Percentiles rank a stretch among this genome's conserved stretches.
These are phyloP conservation scores for Bombyx mori DNA, from an alignment of 1,140 invertebrate genomes.

Conservation along the genomic window DNA sequence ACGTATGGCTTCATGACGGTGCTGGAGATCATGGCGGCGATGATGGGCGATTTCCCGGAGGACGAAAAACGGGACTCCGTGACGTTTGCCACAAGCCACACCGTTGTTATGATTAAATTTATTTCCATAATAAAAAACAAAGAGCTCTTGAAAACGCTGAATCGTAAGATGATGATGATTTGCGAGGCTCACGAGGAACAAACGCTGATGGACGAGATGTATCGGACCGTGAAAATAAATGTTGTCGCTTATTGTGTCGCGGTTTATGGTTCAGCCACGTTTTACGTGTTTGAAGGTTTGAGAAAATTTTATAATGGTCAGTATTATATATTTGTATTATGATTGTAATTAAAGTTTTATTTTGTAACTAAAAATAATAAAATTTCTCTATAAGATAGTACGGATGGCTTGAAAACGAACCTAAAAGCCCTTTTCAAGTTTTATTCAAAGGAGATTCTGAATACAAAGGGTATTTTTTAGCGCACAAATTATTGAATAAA, in stretches of 20 bases:
- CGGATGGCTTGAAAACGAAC: no score
- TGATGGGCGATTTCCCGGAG: slow-evolving; percentile 41
- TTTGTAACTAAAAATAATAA: no score
- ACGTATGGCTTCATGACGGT: slow-evolving; percentile 42
- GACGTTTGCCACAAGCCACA: slow-evolving; percentile 48
- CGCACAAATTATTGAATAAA: no score
- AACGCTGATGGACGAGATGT: slow-evolving; percentile 36
- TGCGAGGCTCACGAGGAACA: slow-evolving; percentile 38
- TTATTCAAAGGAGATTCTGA: no score
- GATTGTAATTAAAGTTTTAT: no score
- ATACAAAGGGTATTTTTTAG: no score
- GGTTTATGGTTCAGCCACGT: slow-evolving; percentile 37
- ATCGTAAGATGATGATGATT: slow-evolving; percentile 35
- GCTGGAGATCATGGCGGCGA: slow-evolving; percentile 45
- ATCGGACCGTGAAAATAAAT: slow-evolving; percentile 49
- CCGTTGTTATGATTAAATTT: slow-evolving; percentile 52
- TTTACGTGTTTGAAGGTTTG: slow-evolving; percentile 45
- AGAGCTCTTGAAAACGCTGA: slow-evolving; percentile 32
- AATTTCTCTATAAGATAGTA: no score
- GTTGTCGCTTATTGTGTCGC: slow-evolving; percentile 34
- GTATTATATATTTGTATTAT: slow-evolving; percentile 2
- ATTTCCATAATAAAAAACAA: slow-evolving; percentile 43
- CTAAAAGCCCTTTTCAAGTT: no score
- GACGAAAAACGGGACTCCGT: slow-evolving; percentile 49
- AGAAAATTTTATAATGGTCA: slow-evolving; percentile 38